Evolutionary conservation across 2,888 invertebrate genomes (phyloP).

Genomic region (Mythimna pallens): DNA sequence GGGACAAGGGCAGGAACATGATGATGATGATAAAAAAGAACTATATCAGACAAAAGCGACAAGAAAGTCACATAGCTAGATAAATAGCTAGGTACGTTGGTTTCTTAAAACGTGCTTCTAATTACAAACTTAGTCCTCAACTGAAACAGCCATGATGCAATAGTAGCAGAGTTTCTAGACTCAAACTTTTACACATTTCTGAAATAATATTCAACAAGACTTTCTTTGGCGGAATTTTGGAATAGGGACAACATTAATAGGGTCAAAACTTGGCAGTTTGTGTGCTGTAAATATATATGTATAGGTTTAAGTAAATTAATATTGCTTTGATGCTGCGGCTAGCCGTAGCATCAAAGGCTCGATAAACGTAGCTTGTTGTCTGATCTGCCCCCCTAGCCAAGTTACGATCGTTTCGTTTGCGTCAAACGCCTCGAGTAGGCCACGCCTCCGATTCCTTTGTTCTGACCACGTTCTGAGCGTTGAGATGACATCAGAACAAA

Average conservation of each 20-base stretch:
- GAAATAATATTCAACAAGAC: slow-evolving; percentile 53
- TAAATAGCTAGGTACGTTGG: slow-evolving; percentile 24
- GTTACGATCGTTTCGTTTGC: no score
- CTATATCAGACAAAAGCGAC: slow-evolving; percentile 23
- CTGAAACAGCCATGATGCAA: slow-evolving; percentile 55
- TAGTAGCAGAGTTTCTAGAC: slow-evolving; percentile 47
- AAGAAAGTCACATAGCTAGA: slow-evolving; percentile 34
- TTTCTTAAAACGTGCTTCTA: slow-evolving; percentile 62
- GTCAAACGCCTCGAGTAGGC: no score
- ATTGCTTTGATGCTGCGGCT: background rate
- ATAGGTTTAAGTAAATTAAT: background rate
- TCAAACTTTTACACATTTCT: slow-evolving; percentile 52
- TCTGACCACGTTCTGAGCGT: no score
- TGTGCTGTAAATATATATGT: slow-evolving; percentile 4
- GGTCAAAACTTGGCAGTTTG: slow-evolving; percentile 28
- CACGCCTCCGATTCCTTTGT: no score
- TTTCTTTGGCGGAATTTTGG: slow-evolving; percentile 40
- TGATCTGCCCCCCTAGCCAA: no score
- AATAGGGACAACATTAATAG: slow-evolving; percentile 48
- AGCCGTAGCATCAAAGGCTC: no score
- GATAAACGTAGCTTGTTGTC: no score
- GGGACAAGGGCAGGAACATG: no score
- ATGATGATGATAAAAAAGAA: background rate
- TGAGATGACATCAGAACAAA: no score
- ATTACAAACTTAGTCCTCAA: slow-evolving; percentile 67